Evolutionary conservation across 2,888 invertebrate species (phyloP).

Genomic region (Gortyna flavago): DNA sequence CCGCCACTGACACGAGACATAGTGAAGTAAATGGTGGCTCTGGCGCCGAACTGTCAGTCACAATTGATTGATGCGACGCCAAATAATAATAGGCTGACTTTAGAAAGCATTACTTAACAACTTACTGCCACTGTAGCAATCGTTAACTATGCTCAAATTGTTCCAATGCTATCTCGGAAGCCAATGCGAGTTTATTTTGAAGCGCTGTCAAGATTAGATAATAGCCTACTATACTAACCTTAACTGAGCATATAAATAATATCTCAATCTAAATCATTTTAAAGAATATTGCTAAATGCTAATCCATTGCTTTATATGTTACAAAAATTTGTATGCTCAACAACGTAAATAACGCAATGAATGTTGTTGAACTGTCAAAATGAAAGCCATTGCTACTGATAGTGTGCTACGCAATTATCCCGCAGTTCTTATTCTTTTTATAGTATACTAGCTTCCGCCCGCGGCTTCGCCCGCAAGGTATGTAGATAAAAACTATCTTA

Average conservation of each 20-base stretch:
- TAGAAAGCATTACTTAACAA: constrained; percentile 63
- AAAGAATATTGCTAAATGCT: background rate
- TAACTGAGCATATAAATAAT: constrained; percentile 47
- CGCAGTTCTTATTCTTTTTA: constrained; percentile 29
- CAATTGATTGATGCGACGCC: constrained; percentile 74
- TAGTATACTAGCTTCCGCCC: too few species aligned
- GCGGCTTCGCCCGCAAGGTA: too few species aligned
- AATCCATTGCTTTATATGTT: background rate
- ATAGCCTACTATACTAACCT: constrained; percentile 32
- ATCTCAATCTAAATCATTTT: background rate
- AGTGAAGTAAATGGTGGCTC: constrained; percentile 70
- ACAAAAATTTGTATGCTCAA: background rate
- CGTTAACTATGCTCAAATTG: constrained; percentile 45
- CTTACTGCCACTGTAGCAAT: constrained; percentile 17
- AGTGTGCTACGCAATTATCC: too few species aligned
- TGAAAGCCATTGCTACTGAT: background rate
- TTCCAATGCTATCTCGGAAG: constrained; percentile 37
- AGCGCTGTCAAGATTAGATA: constrained; percentile 61
- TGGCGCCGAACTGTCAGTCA: constrained; percentile 72
- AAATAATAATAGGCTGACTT: constrained; percentile 67
- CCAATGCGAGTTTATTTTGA: constrained; percentile 44
- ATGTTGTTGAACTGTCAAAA: background rate
- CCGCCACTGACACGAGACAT: constrained; percentile 56
- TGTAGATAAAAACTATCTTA: too few species aligned
- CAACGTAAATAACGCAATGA: background rate